A percentile compares a stretch with the other conserved stretches of the same genome.
These are phyloP conservation scores for Cheilosia variabilis DNA, from an alignment of 2,888 invertebrate species.

Conservation along the genomic window DNA sequence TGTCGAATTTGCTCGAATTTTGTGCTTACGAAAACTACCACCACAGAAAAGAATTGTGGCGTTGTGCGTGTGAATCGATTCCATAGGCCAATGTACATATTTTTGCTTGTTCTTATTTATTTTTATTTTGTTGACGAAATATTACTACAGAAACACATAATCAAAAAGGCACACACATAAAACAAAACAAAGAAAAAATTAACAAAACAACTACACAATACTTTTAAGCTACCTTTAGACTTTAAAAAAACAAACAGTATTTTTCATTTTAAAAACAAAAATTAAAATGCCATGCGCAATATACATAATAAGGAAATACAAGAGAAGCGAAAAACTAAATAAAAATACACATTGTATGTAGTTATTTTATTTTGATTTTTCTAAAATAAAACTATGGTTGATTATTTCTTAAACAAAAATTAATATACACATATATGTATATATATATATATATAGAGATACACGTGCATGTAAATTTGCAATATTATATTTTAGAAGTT, in stretches of 20 bases:
- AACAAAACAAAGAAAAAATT: not conserved
- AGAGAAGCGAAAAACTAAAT: conserved; percentile 11
- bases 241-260: conserved; percentile 62
- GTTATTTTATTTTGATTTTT: conserved; percentile 29
- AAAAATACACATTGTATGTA: conserved; percentile 23
- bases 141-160: not conserved
- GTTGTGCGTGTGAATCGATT: not conserved
- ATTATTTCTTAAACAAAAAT: conserved; percentile 43
- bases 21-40: not conserved
- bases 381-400: conserved; percentile 43
- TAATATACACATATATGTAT: not conserved
- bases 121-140: not conserved
- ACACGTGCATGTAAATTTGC: conserved; percentile 26
- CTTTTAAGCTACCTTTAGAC: conserved; percentile 44
- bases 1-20: too few species aligned
- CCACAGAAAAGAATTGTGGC: too few species aligned
- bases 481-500: conserved; percentile 25
- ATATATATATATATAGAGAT: not conserved
- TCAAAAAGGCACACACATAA: conserved; percentile 20
- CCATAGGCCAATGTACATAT: conserved; percentile 66
- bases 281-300: conserved; percentile 24
- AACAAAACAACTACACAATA: conserved; percentile 15
- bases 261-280: conserved; percentile 53
- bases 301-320: conserved; percentile 29
- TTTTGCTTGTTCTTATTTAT: conserved; percentile 35